Percentiles rank a stretch among this genome's conserved stretches.
phyloP scores from a whole-genome alignment of 2,797 vertebrate species.

The Fratercula arctica region DNA sequence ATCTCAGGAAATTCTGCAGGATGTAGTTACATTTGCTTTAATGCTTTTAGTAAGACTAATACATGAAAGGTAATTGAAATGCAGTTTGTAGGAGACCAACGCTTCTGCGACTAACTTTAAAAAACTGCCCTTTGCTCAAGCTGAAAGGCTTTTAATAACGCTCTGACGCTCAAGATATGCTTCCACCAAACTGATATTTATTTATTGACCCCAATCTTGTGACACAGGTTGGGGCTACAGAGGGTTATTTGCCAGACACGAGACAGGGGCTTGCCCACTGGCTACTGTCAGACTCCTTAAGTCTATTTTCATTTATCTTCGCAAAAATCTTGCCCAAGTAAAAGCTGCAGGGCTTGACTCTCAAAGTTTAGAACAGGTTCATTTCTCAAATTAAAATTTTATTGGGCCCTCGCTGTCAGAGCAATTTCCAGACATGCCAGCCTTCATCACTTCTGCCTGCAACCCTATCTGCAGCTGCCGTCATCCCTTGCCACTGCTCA shows the following conservation, averaged over 20 bases:
- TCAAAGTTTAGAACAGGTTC: background rate
- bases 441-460: background rate
- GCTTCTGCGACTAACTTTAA: background rate
- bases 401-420: constrained; percentile 27
- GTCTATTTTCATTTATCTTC: constrained; percentile 17
- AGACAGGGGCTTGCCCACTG: background rate
- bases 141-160: constrained; percentile 21
- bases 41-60: background rate
- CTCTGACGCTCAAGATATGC: background rate
- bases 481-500: background rate
- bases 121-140: background rate
- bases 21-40: background rate
- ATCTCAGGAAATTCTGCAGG: background rate
- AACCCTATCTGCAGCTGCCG: accelerated
- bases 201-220: constrained; percentile 4
- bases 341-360: background rate
- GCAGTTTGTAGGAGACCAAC: background rate
- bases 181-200: background rate
- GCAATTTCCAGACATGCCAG: background rate
- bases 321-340: background rate
- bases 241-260: background rate
- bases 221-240: background rate
- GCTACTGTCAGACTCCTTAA: constrained; percentile 8
- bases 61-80: background rate
- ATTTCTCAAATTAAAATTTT: constrained; percentile 47